These are phyloP conservation scores for Epinotia bilunana DNA, from an alignment of 2,888 invertebrate species.

Conservation along the genomic window DNA sequence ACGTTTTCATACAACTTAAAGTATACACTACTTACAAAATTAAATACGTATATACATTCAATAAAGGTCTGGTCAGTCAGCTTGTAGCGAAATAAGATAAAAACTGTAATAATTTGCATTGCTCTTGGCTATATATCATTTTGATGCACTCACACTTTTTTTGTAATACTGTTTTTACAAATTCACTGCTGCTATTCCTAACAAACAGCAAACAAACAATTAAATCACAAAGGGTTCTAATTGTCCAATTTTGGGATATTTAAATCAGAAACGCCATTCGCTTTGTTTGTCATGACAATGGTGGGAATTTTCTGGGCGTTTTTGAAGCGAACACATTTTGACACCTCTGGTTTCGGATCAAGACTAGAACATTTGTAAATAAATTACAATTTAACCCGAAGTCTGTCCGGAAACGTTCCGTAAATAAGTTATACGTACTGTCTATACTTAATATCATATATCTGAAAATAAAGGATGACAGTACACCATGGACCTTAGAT, in stretches of 20 bases:
- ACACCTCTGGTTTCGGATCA: constrained; percentile 10
- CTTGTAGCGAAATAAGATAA: too few species aligned
- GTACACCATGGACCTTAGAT: too few species aligned
- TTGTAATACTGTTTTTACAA: constrained; percentile 12
- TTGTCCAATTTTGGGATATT: constrained; percentile 48
- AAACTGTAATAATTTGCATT: too few species aligned
- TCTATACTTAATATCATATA: too few species aligned
- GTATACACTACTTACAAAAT: too few species aligned
- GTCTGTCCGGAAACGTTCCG: not conserved
- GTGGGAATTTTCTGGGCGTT: constrained; percentile 24
- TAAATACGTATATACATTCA: too few species aligned
- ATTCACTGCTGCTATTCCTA: constrained; percentile 5
- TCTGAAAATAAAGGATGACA: too few species aligned
- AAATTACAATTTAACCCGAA: not conserved
- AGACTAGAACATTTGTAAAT: not conserved
- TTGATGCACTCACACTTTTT: too few species aligned
- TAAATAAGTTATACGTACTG: too few species aligned
- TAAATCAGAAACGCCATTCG: constrained; percentile 42
- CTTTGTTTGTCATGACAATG: constrained; percentile 41
- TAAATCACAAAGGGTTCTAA: constrained; percentile 48
- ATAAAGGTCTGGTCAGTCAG: too few species aligned
- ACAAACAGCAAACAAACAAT: constrained; percentile 47
- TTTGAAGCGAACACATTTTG: constrained; percentile 24
- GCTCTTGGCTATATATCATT: not conserved
- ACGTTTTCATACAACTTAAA: too few species aligned